phyloP scores from a whole-genome alignment of 2,888 invertebrate genomes.

The Helobdella robusta region DNA sequence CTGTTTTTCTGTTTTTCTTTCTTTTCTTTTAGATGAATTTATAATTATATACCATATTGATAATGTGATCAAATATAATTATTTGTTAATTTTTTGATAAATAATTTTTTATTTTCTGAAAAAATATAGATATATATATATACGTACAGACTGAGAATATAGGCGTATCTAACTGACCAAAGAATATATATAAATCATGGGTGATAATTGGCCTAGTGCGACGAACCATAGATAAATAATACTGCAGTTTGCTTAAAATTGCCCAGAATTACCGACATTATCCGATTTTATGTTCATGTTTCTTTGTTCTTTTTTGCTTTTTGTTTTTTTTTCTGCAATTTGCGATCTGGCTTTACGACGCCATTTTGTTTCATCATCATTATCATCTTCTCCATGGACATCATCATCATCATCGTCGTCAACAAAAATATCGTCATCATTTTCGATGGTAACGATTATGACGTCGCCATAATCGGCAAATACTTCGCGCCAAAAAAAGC shows the following conservation, averaged over 20 bases:
- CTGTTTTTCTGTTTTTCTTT: no score
- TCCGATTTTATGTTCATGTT: not conserved
- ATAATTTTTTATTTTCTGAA: no score
- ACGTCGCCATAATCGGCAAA: no score
- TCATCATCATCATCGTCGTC: not conserved
- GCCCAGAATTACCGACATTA: constrained; percentile 5
- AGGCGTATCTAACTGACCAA: no score
- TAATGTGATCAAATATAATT: no score
- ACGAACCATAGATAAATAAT: not conserved
- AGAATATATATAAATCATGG: not conserved
- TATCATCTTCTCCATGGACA: not conserved
- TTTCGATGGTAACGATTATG: no score
- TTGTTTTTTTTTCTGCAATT: not conserved
- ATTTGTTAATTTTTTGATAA: no score
- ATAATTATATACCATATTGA: no score
- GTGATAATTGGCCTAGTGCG: not conserved
- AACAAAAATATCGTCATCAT: not conserved
- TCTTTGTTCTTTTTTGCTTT: not conserved
- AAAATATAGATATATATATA: no score
- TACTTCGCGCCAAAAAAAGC: no score
- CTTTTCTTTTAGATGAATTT: no score
- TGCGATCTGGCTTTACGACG: not conserved
- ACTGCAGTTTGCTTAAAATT: constrained; percentile 2
- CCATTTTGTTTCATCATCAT: not conserved
- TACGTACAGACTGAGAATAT: no score